Base-by-base conservation (phyloP, 1,140 invertebrate species). In the Drosophila truncata region DNA sequence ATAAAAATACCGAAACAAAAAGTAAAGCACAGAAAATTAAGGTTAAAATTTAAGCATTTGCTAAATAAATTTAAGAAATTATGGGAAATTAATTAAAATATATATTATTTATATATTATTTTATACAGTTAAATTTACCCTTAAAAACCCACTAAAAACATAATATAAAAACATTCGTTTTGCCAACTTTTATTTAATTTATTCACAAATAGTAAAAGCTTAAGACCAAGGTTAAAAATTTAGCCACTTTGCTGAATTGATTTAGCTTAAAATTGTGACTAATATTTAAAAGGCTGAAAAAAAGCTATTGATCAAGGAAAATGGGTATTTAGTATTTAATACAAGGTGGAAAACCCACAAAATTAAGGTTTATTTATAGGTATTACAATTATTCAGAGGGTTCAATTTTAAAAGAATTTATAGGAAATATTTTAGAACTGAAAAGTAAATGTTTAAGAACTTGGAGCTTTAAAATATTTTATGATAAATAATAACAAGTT, bases 1-100 rank as follows among this genome's bases (percentile, higher is more conserved):
- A 29, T 29, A 29, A 29, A 29, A 29, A 3, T 27, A 11, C n/a
- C 11, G 59, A 50, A 11, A 46, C 69, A 41, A 73, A 73, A 73
- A 41, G 41, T 18, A 52, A 78, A 44, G 39, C 44, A 39, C 33
- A 61, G 71, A 76, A 86, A 70, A 42, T 57, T 72, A 87, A 87
- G 82, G 83, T 75, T 71, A 75, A 62, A 73, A 64, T 60, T 61
- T 69, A 62, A 62, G 54, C 61, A 80, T 50, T 78, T 74, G 67
- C 55, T 84, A 64, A 84, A 63, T 25, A 25, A 25, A 33, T 18
- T 41, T 13, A 20, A 18, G 9, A 29, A 14, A 13, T 3, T 8
- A 39, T 4, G 1, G 11, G 2, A 42, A 57, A 16, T 46, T 52
- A 16, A 41, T 41, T n/a, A 27, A 0, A 29, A 11, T n/a, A 29